Conservation (phyloP, 1,140 invertebrate species). For the Calliopsis andreniformis region DNA sequence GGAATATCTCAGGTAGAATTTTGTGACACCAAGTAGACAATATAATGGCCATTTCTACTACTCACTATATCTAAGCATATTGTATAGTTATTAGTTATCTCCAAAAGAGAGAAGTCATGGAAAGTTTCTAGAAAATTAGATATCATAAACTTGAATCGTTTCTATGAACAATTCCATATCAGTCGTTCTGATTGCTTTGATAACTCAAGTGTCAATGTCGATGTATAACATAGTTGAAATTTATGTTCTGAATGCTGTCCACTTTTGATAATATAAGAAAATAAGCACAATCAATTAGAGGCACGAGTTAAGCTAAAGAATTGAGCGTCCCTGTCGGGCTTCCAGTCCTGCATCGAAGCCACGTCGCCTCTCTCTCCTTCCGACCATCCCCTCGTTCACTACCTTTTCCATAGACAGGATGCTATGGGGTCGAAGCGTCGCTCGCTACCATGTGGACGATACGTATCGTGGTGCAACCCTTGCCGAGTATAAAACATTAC, state of each 20-base stretch:
- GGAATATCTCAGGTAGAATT: neutral
- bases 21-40: neutral
- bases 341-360: neutral
- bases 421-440: conserved; percentile 47
- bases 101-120: too few species aligned
- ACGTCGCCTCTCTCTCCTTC: conserved; percentile 21
- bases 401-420: conserved; percentile 54
- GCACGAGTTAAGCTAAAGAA: neutral
- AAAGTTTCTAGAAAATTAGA: too few species aligned
- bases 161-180: too few species aligned
- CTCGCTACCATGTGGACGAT: conserved; percentile 56
- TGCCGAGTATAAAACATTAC: conserved; percentile 60
- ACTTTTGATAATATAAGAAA: too few species aligned
- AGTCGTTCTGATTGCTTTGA: too few species aligned
- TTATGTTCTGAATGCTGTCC: too few species aligned
- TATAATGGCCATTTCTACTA: too few species aligned
- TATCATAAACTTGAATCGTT: too few species aligned
- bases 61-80: too few species aligned
- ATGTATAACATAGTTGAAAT: too few species aligned
- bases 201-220: too few species aligned
- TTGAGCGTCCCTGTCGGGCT: conserved; percentile 36
- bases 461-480: conserved; percentile 49
- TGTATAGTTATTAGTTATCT: too few species aligned
- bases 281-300: neutral
- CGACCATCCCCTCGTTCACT: conserved; percentile 57